Conservation (phyloP, 2,113 vertebrate genomes). For the Lucifuga dentata region DNA sequence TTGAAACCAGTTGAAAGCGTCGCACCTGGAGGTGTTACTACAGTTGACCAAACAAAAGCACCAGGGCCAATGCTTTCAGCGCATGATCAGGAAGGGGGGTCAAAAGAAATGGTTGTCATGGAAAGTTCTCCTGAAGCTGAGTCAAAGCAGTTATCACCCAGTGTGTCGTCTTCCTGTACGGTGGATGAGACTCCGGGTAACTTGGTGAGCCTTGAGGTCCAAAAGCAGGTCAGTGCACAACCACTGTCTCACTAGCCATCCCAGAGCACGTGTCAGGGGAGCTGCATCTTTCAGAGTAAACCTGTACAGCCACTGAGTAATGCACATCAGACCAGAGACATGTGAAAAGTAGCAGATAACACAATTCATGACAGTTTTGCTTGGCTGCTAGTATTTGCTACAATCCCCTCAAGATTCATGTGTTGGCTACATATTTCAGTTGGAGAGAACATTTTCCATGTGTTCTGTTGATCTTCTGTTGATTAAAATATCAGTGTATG, state of each 20-base stretch:
- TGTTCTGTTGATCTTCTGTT: background rate
- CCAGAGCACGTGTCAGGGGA: background rate
- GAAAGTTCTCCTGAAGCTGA: conserved; percentile 19
- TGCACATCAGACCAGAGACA: conserved; percentile 46
- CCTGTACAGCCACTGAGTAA: background rate
- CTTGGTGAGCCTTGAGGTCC: background rate
- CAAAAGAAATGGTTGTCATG: background rate
- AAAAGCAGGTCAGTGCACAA: conserved; percentile 11
- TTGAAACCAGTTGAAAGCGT: conserved; percentile 12
- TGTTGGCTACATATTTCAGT: background rate
- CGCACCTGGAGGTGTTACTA: conserved; percentile 8
- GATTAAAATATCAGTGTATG: background rate
- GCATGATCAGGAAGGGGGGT: conserved; percentile 9
- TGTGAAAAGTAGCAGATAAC: background rate
- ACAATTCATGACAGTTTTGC: conserved; percentile 3
- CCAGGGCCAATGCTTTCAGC: background rate
- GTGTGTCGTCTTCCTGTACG: background rate
- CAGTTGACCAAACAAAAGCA: conserved; percentile 4
- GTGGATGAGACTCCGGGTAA: background rate
- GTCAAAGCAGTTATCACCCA: background rate
- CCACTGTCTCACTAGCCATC: conserved; percentile 1
- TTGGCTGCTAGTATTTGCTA: conserved; percentile 13
- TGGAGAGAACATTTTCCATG: background rate
- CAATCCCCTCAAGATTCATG: background rate
- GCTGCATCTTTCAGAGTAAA: conserved; percentile 23